These are phyloP conservation scores for Felis chaus DNA, from an alignment of 2,113 vertebrate species.

Conservation along the genomic window DNA sequence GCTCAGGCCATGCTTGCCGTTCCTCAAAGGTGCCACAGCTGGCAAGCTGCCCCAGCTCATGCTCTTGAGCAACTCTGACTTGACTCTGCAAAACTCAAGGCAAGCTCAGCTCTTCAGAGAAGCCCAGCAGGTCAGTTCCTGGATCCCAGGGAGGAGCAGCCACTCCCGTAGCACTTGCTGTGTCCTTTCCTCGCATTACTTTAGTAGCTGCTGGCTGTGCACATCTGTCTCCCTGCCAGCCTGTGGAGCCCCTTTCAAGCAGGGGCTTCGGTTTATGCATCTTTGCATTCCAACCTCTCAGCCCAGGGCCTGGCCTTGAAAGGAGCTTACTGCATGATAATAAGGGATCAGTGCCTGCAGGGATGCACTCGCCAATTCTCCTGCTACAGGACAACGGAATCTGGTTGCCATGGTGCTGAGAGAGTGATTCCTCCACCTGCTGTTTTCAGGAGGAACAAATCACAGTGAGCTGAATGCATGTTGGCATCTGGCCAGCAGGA, in stretches of 20 bases:
- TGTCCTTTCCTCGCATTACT: background rate
- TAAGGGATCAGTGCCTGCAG: background rate
- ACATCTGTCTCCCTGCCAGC: background rate
- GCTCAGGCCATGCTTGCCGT: background rate
- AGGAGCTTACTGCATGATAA: background rate
- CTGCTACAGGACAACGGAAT: background rate
- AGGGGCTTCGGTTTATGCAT: background rate
- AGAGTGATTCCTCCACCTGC: background rate
- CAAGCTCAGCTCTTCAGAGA: background rate
- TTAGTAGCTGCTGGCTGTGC: background rate
- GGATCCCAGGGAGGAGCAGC: background rate
- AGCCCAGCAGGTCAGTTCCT: background rate
- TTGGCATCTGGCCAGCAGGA: background rate
- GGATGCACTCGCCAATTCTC: background rate
- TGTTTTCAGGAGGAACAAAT: background rate
- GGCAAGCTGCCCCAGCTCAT: background rate
- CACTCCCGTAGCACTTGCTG: fast-evolving
- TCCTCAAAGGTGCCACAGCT: background rate
- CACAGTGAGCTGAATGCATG: background rate
- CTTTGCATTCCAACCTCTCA: background rate
- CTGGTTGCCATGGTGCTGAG: slow-evolving; percentile 35
- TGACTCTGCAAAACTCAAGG: background rate
- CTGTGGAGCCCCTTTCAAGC: background rate
- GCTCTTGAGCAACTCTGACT: background rate
- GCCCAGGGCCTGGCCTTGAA: background rate